Percentiles rank a stretch among this genome's conserved stretches.
Conservation (phyloP, 2,888 invertebrate genomes). For the Sphecodes monilicornis region DNA sequence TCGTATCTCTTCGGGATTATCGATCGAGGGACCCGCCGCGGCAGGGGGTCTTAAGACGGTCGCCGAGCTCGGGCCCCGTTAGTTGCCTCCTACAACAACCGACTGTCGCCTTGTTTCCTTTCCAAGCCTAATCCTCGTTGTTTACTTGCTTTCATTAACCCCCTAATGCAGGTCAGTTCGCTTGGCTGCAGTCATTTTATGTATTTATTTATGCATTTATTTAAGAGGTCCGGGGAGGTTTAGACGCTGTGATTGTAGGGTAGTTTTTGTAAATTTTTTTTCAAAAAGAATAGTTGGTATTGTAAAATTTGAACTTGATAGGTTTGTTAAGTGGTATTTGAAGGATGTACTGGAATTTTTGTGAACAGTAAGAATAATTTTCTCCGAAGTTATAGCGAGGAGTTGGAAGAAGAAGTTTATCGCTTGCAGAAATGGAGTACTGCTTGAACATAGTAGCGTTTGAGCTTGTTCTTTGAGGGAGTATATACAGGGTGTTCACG, state of each 20-base stretch:
- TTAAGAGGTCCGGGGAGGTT: background rate
- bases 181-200: background rate
- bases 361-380: background rate
- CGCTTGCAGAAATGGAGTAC: background rate
- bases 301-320: no score
- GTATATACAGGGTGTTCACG: no score
- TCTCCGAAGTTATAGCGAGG: background rate
- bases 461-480: background rate
- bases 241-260: background rate
- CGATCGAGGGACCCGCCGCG: slow-evolving; percentile 66
- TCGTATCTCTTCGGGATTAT: slow-evolving; percentile 66
- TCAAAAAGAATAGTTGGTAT: no score
- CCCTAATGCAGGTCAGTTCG: background rate
- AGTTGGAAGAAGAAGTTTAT: background rate
- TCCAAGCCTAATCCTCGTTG: background rate
- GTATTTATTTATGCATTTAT: background rate
- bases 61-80: slow-evolving; percentile 34
- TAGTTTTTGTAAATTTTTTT: no score
- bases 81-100: slow-evolving; percentile 33
- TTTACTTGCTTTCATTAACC: background rate
- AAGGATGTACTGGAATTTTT: background rate
- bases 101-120: slow-evolving; percentile 9
- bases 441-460: background rate
- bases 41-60: slow-evolving; percentile 59
- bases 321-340: background rate